Base-by-base conservation (phyloP, 2,888 invertebrate genomes). In the Callosobruchus maculatus region DNA sequence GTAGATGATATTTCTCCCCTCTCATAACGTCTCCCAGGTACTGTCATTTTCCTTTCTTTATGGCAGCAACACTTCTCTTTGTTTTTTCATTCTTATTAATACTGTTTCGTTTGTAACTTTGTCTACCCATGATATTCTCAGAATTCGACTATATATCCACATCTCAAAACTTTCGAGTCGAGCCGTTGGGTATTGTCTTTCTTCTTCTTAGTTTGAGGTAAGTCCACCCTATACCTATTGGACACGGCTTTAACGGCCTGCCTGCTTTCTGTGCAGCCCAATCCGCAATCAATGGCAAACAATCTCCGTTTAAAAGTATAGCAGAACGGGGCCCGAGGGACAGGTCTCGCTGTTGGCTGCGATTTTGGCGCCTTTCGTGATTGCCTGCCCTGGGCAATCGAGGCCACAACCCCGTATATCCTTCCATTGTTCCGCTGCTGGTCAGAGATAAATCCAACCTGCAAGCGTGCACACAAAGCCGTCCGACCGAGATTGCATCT, bases 401-500 rank as follows among this genome's bases (percentile, higher is more conserved):
- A 9, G 30, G 9, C 4, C 49, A 49, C 18, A 49, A 18, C 49
- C 49, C 49, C 49, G 49, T 49, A 49, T 49, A 49, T 49, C 49
- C 49, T 49, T 49, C 49, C 49, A 49, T 49, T 49, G 49, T 49
- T 49, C 49, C 49, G 49, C 49, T 49, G 49, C 49, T 49, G 49
- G 18, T n/a, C n/a, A n/a, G 49, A 49, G 49, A 49, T 49, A 49
- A 49, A 49, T 13, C 49, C 49, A 49, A 49, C 49, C 9, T 49
- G 49, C 49, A 49, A 49, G 49, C 49, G 49, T 49, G 49, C 49
- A 49, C 49, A 49, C 49, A 49, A 49, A 71, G 71, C 26, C 70
- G 70, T 21, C 70, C 67, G 73, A 26, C 31, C 22, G 22, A 70
- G 71, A 73, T 73, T 73, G 71, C 73, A 67, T 74, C 68, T 70